Percentiles rank a stretch among this genome's conserved stretches.
phyloP scores from a whole-genome alignment of 1,140 invertebrate genomes.

The Dryas iulia region DNA sequence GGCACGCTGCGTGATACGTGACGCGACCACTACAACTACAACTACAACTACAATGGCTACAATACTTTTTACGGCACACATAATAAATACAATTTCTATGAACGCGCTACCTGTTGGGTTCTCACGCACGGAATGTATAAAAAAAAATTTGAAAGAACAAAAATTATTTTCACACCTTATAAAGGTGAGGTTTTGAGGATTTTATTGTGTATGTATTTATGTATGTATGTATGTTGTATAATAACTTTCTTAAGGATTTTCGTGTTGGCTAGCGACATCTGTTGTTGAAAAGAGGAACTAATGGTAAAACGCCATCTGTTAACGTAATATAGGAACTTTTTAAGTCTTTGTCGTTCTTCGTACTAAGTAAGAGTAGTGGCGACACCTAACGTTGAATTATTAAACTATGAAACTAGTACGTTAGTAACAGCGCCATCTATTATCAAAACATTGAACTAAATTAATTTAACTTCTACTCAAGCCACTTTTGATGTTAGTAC shows the following conservation, averaged over 20 bases:
- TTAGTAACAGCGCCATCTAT: too few relatives aligned
- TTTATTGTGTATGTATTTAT: slow-evolving; percentile 76
- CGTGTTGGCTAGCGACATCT: slow-evolving; percentile 47
- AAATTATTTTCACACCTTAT: slow-evolving; percentile 79
- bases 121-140: slow-evolving; percentile 58
- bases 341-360: too few relatives aligned
- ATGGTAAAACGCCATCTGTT: slow-evolving; percentile 20
- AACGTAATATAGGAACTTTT: not conserved
- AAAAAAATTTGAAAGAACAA: slow-evolving; percentile 66
- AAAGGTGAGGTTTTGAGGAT: slow-evolving; percentile 64
- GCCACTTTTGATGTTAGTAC: too few relatives aligned
- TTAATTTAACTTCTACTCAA: too few relatives aligned
- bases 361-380: too few relatives aligned
- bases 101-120: slow-evolving; percentile 58
- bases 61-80: slow-evolving; percentile 44
- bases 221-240: slow-evolving; percentile 43
- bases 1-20: slow-evolving; percentile 37
- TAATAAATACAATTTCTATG: slow-evolving; percentile 41
- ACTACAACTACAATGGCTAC: not conserved
- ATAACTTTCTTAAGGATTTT: slow-evolving; percentile 55
- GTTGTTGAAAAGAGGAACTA: not conserved
- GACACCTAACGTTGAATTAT: not conserved
- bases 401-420: too few relatives aligned
- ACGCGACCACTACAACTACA: slow-evolving; percentile 44
- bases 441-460: too few relatives aligned